Evolutionary conservation across 2,797 vertebrate genomes (phyloP).

Genomic region (Carcharodon carcharias): DNA sequence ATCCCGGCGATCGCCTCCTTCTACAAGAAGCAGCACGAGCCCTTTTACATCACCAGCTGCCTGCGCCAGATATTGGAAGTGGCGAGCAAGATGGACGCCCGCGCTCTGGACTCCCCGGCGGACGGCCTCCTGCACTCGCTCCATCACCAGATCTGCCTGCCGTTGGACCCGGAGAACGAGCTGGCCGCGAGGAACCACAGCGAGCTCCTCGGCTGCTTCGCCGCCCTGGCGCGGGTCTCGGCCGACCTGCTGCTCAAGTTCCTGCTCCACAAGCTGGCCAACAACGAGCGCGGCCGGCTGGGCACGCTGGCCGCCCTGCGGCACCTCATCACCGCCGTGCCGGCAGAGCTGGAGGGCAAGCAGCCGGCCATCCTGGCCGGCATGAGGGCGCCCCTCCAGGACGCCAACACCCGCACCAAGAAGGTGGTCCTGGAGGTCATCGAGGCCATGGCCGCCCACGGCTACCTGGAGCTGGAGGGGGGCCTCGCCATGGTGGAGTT

Average conservation of each 20-base stretch:
- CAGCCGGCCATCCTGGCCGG: neutral
- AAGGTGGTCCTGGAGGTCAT: neutral
- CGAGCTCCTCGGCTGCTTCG: neutral
- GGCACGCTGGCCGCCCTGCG: neutral
- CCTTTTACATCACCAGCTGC: neutral
- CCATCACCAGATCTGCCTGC: neutral
- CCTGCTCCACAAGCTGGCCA: neutral
- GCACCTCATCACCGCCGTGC: neutral
- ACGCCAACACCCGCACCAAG: neutral
- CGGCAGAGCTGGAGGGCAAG: neutral
- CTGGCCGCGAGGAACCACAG: neutral
- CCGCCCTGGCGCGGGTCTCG: neutral
- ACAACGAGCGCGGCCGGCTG: neutral
- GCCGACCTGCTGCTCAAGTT: neutral
- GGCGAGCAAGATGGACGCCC: accelerated
- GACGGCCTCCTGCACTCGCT: neutral
- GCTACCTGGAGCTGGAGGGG: neutral
- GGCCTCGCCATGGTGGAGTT: neutral
- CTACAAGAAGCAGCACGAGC: neutral
- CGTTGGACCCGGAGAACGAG: neutral
- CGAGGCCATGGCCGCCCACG: neutral
- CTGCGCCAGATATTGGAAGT: neutral
- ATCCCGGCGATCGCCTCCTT: neutral
- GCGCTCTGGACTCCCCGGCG: neutral
- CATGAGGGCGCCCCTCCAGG: neutral